phyloP scores from a whole-genome alignment of 2,888 invertebrate species.

The Epistrophe eligans region DNA sequence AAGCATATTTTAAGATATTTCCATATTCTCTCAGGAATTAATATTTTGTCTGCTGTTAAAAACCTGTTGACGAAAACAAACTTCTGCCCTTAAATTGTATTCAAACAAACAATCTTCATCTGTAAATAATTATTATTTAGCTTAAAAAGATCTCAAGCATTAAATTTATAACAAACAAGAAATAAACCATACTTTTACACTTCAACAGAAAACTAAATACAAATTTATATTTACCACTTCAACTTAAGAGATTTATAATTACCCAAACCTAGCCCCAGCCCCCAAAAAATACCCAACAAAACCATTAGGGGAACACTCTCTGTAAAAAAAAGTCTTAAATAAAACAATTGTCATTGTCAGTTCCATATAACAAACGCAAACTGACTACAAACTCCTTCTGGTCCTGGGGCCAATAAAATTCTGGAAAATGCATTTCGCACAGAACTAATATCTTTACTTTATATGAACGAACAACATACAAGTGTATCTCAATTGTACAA shows the following conservation, averaged over 20 bases:
- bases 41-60: neutral
- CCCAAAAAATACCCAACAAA: neutral
- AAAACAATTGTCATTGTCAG: constrained; percentile 60
- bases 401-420: constrained; percentile 47
- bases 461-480: constrained; percentile 22
- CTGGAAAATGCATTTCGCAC: constrained; percentile 48
- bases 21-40: neutral
- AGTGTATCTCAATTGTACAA: constrained; percentile 68
- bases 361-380: constrained; percentile 4
- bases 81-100: neutral
- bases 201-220: constrained; percentile 26
- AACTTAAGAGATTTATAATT: constrained; percentile 46
- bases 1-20: too few species aligned
- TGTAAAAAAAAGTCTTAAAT: constrained; percentile 19
- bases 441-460: constrained; percentile 54
- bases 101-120: neutral
- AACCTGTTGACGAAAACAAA: neutral
- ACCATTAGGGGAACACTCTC: constrained; percentile 17
- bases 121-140: neutral
- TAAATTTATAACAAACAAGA: constrained; percentile 5
- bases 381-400: neutral
- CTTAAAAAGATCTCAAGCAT: neutral
- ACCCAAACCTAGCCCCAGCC: constrained; percentile 5
- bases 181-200: constrained; percentile 3
- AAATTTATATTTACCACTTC: constrained; percentile 34